Conservation (phyloP, 2,797 vertebrate genomes). For the Alca torda region DNA sequence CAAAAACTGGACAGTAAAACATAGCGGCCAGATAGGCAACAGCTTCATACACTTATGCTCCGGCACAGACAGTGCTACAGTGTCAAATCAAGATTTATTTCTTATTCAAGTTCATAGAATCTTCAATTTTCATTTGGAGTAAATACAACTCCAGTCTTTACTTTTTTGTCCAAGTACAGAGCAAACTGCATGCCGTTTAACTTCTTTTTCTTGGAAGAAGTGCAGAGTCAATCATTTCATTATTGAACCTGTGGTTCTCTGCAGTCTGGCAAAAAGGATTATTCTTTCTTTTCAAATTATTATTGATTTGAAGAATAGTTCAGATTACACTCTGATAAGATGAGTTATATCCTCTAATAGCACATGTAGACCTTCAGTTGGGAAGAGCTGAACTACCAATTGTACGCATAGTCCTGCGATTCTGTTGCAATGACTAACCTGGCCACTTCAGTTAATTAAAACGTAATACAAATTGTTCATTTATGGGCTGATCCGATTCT, state of each 20-base stretch:
- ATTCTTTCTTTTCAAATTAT: conserved; percentile 8
- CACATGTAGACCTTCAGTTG: not conserved
- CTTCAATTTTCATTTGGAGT: not conserved
- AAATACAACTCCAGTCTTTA: not conserved
- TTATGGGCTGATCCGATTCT: not conserved
- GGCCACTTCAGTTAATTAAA: conserved; percentile 35
- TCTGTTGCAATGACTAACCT: conserved; percentile 15
- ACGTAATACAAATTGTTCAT: not conserved
- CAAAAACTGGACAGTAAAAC: not conserved
- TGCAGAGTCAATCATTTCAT: not conserved
- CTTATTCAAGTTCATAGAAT: not conserved
- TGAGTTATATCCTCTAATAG: conserved; percentile 20
- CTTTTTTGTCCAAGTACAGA: not conserved
- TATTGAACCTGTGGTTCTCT: not conserved
- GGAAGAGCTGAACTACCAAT: not conserved
- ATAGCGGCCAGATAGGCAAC: not conserved
- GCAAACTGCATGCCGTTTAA: not conserved
- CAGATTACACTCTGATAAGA: not conserved
- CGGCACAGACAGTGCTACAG: not conserved
- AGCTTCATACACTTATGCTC: not conserved
- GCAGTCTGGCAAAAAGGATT: not conserved
- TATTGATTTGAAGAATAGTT: conserved; percentile 31
- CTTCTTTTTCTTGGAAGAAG: conserved; percentile 4
- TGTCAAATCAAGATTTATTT: not conserved
- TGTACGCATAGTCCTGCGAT: not conserved